phyloP scores from a whole-genome alignment of 2,113 vertebrate genomes.

The Gopherus flavomarginatus region DNA sequence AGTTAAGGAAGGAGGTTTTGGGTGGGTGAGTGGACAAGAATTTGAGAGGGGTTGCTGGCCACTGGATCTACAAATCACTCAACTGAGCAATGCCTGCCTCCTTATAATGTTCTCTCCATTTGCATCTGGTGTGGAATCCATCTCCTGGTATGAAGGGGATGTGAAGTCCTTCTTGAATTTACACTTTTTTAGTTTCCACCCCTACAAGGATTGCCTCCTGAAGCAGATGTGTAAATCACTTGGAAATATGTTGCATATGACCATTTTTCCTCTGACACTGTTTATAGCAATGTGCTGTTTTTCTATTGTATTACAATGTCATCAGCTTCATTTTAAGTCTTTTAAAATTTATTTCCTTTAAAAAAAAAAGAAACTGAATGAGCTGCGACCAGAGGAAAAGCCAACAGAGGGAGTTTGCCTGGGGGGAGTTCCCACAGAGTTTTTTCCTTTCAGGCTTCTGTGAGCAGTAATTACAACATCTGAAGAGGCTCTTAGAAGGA shows the following conservation, averaged over 20 bases:
- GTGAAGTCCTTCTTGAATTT: background rate
- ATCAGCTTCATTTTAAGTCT: background rate
- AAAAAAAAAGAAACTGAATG: background rate
- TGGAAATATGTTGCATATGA: background rate
- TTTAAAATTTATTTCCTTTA: background rate
- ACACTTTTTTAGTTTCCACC: fast-evolving
- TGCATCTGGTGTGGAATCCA: background rate
- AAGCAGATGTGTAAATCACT: background rate
- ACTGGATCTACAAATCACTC: background rate
- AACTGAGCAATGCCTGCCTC: background rate
- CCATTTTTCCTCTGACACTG: fast-evolving
- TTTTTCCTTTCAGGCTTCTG: too few species aligned
- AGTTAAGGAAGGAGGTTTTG: fast-evolving
- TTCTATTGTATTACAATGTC: background rate
- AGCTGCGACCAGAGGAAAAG: too few species aligned
- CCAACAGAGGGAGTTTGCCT: too few species aligned
- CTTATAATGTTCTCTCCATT: fast-evolving
- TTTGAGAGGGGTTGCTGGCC: fast-evolving
- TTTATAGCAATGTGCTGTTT: background rate
- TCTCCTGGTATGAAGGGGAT: background rate
- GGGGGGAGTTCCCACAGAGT: too few species aligned
- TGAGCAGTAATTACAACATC: too few species aligned
- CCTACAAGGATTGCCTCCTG: background rate
- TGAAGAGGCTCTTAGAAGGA: too few species aligned
- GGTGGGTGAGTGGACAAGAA: background rate